These are phyloP conservation scores for Tipula helvola DNA, from an alignment of 2,888 invertebrate species.

Conservation along the genomic window DNA sequence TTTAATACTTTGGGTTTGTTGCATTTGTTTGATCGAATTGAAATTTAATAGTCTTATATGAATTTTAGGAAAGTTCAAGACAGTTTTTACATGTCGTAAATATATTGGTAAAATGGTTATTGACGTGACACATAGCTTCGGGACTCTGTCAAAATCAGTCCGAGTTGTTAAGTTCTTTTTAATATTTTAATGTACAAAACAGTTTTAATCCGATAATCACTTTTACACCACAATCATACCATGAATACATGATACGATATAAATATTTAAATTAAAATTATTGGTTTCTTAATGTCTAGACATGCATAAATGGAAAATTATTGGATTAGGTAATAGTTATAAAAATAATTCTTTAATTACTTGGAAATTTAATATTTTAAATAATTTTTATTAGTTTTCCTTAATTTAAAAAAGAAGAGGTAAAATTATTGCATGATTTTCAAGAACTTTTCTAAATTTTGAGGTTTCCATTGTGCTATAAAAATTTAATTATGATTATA, in stretches of 20 bases:
- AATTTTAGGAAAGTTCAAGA: too few species aligned
- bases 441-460: not conserved
- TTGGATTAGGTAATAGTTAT: not conserved
- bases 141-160: not conserved
- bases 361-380: not conserved
- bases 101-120: not conserved
- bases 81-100: not conserved
- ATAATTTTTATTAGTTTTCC: not conserved
- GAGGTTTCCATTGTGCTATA: not conserved
- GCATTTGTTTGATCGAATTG: not conserved
- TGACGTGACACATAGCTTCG: too few species aligned
- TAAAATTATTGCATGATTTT: not conserved
- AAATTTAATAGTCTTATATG: too few species aligned
- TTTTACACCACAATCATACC: not conserved
- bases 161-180: not conserved
- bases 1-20: not conserved
- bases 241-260: not conserved
- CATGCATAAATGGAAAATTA: not conserved
- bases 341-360: not conserved
- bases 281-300: not conserved
- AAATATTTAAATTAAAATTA: not conserved
- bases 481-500: not conserved
- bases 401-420: not conserved
- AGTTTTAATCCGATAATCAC: not conserved
- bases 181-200: not conserved